Evolutionary conservation across 2,113 vertebrate species (phyloP), one percentile per base, ranked within the genome.

Genomic region (Lota lota): DNA sequence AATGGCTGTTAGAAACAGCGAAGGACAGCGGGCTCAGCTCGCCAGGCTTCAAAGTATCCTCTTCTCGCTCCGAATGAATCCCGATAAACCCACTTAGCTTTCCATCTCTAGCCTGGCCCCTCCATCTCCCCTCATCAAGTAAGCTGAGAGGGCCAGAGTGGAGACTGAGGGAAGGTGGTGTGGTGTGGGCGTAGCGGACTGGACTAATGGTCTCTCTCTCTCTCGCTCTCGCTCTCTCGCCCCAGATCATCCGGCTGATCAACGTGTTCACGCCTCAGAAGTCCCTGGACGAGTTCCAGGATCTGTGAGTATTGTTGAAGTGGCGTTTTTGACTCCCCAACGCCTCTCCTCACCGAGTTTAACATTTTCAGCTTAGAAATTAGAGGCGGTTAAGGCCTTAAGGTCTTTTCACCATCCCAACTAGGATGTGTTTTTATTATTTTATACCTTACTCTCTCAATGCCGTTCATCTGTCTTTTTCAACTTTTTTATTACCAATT

Each of bases 201-300:
- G 74, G 74, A 79, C 78, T 87, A 82, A 87, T 64, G 73, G 67
- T 24, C 71, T 71, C 67, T 84, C 74, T 87, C 63, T 85, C 67
- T 53, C 22, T 65, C 36, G 11, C n/a, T 21, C 51, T 69, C 22
- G 64, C 40, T 65, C 58, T 73, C 64, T 90, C 77, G 89, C 89
- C 89, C 68, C 89, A 99, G 96, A 99, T 99, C 85, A 99, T 99
- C 90, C 95, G 93, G 88, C 92, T 99, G 87, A 94, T 99, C 88
- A 99, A 98, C 89, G 96, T 99, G 79, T 99, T 99, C 91, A 99
- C 97, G 77, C 96, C 96, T 80, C 97, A 98, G 88, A 99, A 98
- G 89, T 96, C 97, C 68, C 89, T 99, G 91, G 97, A 99, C 92
- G 96, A 99, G 89, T 99, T 99, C 92, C 96, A 99, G 90, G 97